phyloP scores from a whole-genome alignment of 2,888 invertebrate species.

The Scrobipalpa atriplicella region DNA sequence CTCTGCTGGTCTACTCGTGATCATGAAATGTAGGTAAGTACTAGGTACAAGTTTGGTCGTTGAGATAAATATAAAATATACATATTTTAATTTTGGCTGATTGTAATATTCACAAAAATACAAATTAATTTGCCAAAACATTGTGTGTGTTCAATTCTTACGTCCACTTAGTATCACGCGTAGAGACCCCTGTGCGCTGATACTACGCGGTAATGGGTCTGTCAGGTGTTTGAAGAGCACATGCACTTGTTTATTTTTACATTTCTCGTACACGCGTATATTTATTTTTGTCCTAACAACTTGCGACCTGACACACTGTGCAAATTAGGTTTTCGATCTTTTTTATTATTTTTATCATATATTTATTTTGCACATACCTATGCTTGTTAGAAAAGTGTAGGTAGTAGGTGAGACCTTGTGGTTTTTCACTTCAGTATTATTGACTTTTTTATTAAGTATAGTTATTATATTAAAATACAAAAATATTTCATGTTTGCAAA shows the following conservation, averaged over 20 bases:
- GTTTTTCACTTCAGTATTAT: too few relatives aligned
- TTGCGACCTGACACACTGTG: conserved; percentile 38
- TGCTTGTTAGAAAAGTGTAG: background rate
- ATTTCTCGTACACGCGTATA: conserved; percentile 52
- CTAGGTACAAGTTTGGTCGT: background rate
- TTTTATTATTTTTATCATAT: conserved; percentile 3
- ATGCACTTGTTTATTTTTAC: conserved; percentile 65
- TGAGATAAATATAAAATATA: background rate
- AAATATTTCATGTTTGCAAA: too few relatives aligned
- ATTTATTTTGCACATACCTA: background rate
- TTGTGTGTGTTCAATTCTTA: too few relatives aligned
- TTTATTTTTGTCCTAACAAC: conserved; percentile 57
- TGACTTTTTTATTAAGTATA: too few relatives aligned
- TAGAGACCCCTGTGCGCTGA: conserved; percentile 52
- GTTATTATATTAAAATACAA: too few relatives aligned
- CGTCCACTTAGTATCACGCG: background rate
- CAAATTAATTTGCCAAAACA: too few relatives aligned
- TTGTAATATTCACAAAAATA: too few relatives aligned
- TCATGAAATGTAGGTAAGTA: too few relatives aligned
- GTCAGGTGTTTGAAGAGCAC: conserved; percentile 69
- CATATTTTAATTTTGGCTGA: too few relatives aligned
- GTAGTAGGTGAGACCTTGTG: too few relatives aligned
- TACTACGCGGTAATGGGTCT: conserved; percentile 70
- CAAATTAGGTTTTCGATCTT: conserved; percentile 19
- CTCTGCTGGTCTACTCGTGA: too few relatives aligned